phyloP scores from a whole-genome alignment of 2,797 vertebrate genomes.

The Ibycter americanus region DNA sequence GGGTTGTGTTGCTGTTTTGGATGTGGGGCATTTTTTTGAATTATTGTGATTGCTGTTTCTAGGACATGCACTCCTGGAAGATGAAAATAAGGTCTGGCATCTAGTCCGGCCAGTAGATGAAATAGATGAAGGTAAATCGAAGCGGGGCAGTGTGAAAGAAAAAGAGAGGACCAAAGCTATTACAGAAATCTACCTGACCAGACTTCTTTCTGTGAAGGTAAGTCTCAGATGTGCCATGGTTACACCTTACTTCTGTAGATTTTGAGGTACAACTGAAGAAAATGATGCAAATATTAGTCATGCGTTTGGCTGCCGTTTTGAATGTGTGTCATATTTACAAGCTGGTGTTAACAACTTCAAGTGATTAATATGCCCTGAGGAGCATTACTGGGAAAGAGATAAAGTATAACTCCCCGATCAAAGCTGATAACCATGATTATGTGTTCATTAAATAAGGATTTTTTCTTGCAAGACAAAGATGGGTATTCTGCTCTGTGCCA shows the following conservation, averaged over 20 bases:
- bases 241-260: not conserved
- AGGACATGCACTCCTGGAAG: conserved; percentile 92
- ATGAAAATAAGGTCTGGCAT: conserved; percentile 96
- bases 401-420: not conserved
- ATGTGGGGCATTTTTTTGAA: not conserved
- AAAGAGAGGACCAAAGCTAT: conserved; percentile 99
- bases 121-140: conserved; percentile 95
- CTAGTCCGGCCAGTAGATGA: conserved; percentile 92
- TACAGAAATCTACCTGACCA: conserved; percentile 97
- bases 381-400: not conserved
- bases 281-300: not conserved
- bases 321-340: not conserved
- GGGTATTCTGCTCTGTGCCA: not conserved
- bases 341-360: not conserved
- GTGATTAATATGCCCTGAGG: not conserved
- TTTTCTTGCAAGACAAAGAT: not conserved
- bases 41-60: not conserved
- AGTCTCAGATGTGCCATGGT: not conserved
- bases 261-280: not conserved
- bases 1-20: not conserved
- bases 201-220: conserved; percentile 98
- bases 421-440: not conserved
- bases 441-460: not conserved
- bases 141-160: conserved; percentile 95
- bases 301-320: not conserved